Conservation (phyloP, 2,797 vertebrate genomes). For the Gadopsis marmoratus region DNA sequence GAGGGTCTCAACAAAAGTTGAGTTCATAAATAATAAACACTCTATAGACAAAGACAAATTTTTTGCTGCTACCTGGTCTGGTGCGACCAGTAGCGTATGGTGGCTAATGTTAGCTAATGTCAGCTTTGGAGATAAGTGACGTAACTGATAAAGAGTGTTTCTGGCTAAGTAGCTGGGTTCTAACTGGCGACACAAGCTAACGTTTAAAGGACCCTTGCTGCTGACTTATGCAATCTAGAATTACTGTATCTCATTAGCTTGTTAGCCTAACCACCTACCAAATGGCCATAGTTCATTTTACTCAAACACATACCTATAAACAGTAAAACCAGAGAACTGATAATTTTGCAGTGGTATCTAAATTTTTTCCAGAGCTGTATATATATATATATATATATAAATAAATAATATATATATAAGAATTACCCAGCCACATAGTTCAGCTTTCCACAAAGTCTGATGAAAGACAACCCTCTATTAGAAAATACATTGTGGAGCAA, state of each 20-base stretch:
- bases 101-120: not conserved
- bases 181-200: not conserved
- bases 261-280: not conserved
- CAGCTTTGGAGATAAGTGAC: not conserved
- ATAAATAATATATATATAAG: too few relatives aligned
- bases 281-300: too few relatives aligned
- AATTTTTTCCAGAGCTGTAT: too few relatives aligned
- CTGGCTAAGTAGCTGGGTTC: not conserved
- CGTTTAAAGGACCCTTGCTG: not conserved
- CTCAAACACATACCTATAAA: too few relatives aligned
- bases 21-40: slow-evolving; percentile 1
- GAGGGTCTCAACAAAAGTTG: too few relatives aligned
- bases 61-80: not conserved
- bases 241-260: not conserved
- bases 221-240: not conserved
- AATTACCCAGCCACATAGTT: not conserved
- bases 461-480: slow-evolving; percentile 12
- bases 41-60: not conserved
- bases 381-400: not conserved
- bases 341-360: too few relatives aligned
- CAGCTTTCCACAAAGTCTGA: not conserved
- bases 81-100: not conserved
- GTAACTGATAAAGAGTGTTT: not conserved
- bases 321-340: too few relatives aligned
- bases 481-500: slow-evolving; percentile 9